Evolutionary conservation across 2,797 vertebrate species (phyloP).

Genomic region (Melanotaenia trifasciata): DNA sequence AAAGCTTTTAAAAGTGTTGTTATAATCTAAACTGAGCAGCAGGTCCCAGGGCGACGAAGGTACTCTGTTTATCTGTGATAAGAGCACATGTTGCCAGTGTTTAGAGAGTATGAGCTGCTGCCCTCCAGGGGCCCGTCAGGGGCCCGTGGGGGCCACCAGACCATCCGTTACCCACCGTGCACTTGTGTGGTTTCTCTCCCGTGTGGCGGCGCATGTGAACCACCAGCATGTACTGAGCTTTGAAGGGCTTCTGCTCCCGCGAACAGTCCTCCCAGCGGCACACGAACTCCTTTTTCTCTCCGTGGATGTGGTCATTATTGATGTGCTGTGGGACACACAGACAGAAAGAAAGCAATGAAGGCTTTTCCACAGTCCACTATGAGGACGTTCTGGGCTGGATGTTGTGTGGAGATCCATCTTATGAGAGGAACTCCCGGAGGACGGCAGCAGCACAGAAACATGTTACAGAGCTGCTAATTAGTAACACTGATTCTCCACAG

Average conservation of each 20-base stretch:
- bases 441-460: conserved; percentile 10
- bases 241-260: conserved; percentile 95
- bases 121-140: conserved; percentile 14
- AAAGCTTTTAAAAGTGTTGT: too few relatives aligned
- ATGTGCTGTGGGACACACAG: conserved; percentile 88
- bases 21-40: too few relatives aligned
- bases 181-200: conserved; percentile 98
- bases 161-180: conserved; percentile 88
- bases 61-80: neutral
- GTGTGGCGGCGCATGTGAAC: conserved; percentile 98
- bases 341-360: conserved; percentile 10
- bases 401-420: conserved; percentile 41
- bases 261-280: conserved; percentile 97
- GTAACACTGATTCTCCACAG: neutral
- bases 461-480: conserved; percentile 31
- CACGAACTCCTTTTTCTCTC: conserved; percentile 99
- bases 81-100: conserved; percentile 25
- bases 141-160: conserved; percentile 3
- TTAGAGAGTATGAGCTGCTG: conserved; percentile 22
- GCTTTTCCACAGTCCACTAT: conserved; percentile 39
- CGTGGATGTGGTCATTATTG: conserved; percentile 98
- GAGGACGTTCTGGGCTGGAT: conserved; percentile 34
- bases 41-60: neutral
- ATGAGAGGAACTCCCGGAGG: conserved; percentile 28
- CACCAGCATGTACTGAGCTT: conserved; percentile 99